A percentile compares a stretch with the other conserved stretches of the same genome.
Conservation (phyloP, 1,140 invertebrate genomes). For the Lamellibrachia luymesi region DNA sequence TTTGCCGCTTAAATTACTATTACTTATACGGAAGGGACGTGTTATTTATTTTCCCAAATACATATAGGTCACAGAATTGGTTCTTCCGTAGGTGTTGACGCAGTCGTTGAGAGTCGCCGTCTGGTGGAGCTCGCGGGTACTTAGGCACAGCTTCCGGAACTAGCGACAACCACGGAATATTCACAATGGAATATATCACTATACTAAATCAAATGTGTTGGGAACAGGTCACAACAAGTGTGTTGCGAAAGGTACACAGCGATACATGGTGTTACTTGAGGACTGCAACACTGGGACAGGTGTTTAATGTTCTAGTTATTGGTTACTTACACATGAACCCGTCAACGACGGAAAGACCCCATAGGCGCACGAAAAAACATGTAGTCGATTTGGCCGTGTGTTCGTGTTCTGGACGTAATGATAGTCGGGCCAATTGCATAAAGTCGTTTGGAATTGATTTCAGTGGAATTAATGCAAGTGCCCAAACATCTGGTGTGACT, state of each 20-base stretch:
- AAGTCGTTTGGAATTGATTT: background rate
- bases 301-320: background rate
- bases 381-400: background rate
- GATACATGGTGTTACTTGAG: no score
- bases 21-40: no score
- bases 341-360: background rate
- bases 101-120: background rate
- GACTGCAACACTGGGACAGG: background rate
- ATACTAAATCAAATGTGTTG: background rate
- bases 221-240: background rate
- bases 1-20: no score
- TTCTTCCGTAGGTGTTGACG: no score
- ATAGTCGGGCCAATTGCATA: no score
- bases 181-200: no score
- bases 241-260: no score
- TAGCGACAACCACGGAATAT: no score
- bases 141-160: background rate
- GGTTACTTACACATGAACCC: background rate
- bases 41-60: no score
- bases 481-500: background rate
- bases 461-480: background rate
- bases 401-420: background rate
- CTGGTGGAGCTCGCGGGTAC: background rate
- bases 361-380: background rate
- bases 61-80: no score